These are phyloP conservation scores for Haliaeetus leucogaster DNA, from an alignment of 2,113 vertebrate species.

Conservation along the genomic window DNA sequence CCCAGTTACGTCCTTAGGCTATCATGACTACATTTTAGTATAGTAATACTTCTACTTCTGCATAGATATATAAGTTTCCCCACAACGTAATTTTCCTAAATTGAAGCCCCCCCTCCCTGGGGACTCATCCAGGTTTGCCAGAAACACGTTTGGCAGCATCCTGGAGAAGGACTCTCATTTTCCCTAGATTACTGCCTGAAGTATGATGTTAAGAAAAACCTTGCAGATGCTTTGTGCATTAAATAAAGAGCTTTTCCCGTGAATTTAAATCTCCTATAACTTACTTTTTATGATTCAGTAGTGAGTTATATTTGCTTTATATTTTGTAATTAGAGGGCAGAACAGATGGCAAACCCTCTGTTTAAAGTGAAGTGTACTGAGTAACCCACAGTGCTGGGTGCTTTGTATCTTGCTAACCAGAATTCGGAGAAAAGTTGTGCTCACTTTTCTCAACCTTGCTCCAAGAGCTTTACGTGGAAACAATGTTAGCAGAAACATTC, in stretches of 20 bases:
- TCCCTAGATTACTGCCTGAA: not conserved
- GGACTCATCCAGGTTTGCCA: not conserved
- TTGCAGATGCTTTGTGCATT: slow-evolving; percentile 28
- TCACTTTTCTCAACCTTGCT: not conserved
- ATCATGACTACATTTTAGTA: not conserved
- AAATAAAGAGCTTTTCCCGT: slow-evolving; percentile 22
- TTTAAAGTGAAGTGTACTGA: not conserved
- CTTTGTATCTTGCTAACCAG: not conserved
- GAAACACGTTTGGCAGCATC: not conserved
- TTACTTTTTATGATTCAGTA: slow-evolving; percentile 7
- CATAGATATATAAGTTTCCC: not conserved
- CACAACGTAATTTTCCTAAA: not conserved
- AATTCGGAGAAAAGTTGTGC: not conserved
- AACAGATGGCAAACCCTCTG: slow-evolving; percentile 50
- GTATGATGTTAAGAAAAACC: not conserved
- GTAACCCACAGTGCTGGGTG: not conserved
- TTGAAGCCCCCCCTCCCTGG: not conserved
- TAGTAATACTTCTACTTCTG: not conserved
- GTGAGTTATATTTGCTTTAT: slow-evolving; percentile 31
- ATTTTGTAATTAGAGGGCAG: slow-evolving; percentile 49
- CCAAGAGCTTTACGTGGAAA: not conserved
- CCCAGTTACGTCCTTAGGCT: not conserved
- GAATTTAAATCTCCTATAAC: slow-evolving; percentile 11
- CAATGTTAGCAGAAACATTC: not conserved
- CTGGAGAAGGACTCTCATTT: not conserved